Base-by-base conservation (phyloP, 2,797 vertebrate species). In the Salmo trutta region DNA sequence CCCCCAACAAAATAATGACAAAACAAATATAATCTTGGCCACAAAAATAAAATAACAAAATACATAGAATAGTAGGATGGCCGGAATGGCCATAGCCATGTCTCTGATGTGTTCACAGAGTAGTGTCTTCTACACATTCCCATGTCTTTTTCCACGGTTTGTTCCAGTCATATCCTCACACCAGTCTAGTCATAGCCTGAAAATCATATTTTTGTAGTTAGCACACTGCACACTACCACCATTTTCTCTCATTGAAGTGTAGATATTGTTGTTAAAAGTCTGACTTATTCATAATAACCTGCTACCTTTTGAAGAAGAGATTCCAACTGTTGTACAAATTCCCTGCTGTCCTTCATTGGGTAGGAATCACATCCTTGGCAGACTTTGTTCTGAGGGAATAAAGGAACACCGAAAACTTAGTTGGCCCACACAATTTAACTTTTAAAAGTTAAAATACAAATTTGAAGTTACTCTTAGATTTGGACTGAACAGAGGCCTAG, bases 51-150 rank as follows among this genome's bases (percentile, higher is more conserved):
- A 47, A 47, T 12, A 3, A 47, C 10, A 12, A 82, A 88, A 84
- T 86, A 82, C 70, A 81, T 71, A 51, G 21, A 16, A 16, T 83
- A 79, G 72, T 74, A 74, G 84, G 75, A 33, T 15, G 66, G 66
- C 56, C 71, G 64, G 77, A 41, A 69, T 66, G 15, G 24, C 29
- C 16, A 65, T 65, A 6, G 29, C 29, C 52, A 70, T 29, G 27
- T 36, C 77, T 73, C 52, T 78, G 77, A 73, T 24, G 73, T 52
- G 16, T 79, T 78, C 33, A 77, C 71, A 83, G 77, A 78, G 84
- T 95, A 94, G 94, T 95, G 93, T 95, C 77, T 76, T 91, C 29
- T 36, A 33, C 16, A 73, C 72, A 73, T 62, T 73, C 53, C 17
- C 29, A 19, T n/a, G 53, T n/a, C 53, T 19, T 56, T 12, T 56